Evolutionary conservation across 2,888 invertebrate species (phyloP).

Genomic region (Oligia fasciuncula): DNA sequence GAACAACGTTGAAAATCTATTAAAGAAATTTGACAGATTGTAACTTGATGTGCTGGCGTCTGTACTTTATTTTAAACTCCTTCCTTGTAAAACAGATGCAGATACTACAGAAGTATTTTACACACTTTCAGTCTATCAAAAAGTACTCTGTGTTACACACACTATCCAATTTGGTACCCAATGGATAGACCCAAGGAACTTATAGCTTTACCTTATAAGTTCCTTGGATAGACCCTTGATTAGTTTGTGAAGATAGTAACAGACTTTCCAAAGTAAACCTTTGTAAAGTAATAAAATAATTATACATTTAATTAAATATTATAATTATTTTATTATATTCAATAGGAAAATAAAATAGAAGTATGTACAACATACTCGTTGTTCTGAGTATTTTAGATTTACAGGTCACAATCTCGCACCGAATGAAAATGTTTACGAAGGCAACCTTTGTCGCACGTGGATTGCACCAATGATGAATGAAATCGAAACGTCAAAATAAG

Average conservation of each 20-base stretch:
- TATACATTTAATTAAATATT: background rate
- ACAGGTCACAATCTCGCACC: too few species aligned
- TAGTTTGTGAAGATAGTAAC: constrained; percentile 12
- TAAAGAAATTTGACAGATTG: too few species aligned
- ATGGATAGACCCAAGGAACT: background rate
- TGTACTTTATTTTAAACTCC: too few species aligned
- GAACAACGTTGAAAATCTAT: too few species aligned
- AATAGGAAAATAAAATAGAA: background rate
- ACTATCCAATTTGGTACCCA: background rate
- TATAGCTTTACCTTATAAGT: too few species aligned
- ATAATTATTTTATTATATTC: too few species aligned
- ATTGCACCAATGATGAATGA: constrained; percentile 17
- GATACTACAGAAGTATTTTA: too few species aligned
- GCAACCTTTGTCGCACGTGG: constrained; percentile 40
- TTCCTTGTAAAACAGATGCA: too few species aligned
- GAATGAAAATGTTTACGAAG: constrained; percentile 11
- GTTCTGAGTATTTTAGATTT: background rate
- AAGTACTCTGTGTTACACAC: background rate
- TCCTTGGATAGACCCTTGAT: background rate
- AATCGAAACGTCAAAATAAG: constrained; percentile 57
- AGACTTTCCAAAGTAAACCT: background rate
- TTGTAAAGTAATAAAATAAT: background rate
- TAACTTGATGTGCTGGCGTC: too few species aligned
- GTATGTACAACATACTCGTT: background rate
- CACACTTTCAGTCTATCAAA: too few species aligned